Percentiles rank a stretch among this genome's conserved stretches.
Conservation (phyloP, 2,888 invertebrate genomes). For the Xylota segnis region DNA sequence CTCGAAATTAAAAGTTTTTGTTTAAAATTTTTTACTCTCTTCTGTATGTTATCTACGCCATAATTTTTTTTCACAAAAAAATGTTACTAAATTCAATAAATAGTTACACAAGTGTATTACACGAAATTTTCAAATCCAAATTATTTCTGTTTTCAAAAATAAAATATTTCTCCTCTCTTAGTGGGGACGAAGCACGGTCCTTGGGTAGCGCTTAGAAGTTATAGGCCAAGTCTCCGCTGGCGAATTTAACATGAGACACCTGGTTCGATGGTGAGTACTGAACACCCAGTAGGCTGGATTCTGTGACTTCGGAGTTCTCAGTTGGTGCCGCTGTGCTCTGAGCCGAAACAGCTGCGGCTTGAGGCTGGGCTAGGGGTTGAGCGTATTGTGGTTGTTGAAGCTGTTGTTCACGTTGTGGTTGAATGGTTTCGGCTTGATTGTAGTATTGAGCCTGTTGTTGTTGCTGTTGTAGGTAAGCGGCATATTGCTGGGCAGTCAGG, state of each 20-base stretch:
- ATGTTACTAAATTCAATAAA: constrained; percentile 51
- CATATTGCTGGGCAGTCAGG: constrained; percentile 81
- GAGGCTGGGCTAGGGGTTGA: constrained; percentile 69
- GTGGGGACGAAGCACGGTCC: background rate
- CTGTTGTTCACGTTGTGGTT: constrained; percentile 76
- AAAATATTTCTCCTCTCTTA: background rate
- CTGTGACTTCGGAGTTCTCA: constrained; percentile 35
- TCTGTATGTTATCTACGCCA: constrained; percentile 26
- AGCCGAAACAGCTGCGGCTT: constrained; percentile 77
- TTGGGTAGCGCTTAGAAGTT: constrained; percentile 79
- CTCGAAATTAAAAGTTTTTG: too few relatives aligned
- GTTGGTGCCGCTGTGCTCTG: constrained; percentile 74
- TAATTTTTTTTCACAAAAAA: constrained; percentile 38
- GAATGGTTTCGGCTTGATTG: constrained; percentile 66
- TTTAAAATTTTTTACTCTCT: constrained; percentile 10
- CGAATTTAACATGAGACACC: constrained; percentile 85
- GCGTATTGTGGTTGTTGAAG: constrained; percentile 71
- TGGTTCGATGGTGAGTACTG: constrained; percentile 85
- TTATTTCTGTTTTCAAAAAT: constrained; percentile 6
- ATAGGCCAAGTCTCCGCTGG: constrained; percentile 83
- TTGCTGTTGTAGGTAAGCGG: constrained; percentile 81
- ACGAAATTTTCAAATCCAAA: constrained; percentile 17
- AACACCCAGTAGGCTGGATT: constrained; percentile 80
- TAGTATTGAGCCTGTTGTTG: constrained; percentile 80
- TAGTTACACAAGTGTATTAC: constrained; percentile 23